Base-by-base conservation (phyloP, 2,888 invertebrate genomes). In the Malachius bipustulatus region DNA sequence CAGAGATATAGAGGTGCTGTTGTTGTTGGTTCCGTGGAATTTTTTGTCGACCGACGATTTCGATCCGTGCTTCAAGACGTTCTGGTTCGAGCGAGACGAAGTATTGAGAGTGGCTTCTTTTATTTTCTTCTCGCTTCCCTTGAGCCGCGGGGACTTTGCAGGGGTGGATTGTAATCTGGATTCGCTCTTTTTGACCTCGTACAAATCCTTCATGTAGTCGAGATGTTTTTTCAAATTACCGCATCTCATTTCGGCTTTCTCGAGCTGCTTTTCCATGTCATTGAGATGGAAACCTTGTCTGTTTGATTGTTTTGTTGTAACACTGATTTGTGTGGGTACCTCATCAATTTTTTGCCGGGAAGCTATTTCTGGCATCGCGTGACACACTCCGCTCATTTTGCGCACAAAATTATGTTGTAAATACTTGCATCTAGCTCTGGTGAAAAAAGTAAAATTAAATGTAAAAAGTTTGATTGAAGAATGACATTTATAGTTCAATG, bases 261-360 rank as follows among this genome's bases (percentile, higher is more conserved):
- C 54, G 11, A 67, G 43, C 41, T 65, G 59, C 37, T 63, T 54
- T 35, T 62, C 63, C 35, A 66, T 59, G 47, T 63, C 66, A 65
- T 35, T 4, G 40, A 44, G 4, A 13, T 9, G n/a, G 11, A 19
- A 35, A 8, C n/a, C 24, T 19, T 19, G n/a, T n/a, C n/a, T n/a
- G n/a, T n/a, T n/a, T n/a, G n/a, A n/a, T n/a, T n/a, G n/a, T n/a
- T n/a, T n/a, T n/a, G n/a, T n/a, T n/a, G n/a, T n/a, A n/a, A n/a
- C n/a, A n/a, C n/a, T n/a, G n/a, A n/a, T n/a, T n/a, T n/a, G n/a
- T n/a, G n/a, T n/a, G n/a, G n/a, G n/a, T n/a, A n/a, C n/a, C n/a
- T n/a, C n/a, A n/a, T n/a, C n/a, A n/a, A n/a, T n/a, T n/a, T n/a
- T n/a, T n/a, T n/a, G n/a, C n/a, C n/a, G n/a, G n/a, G n/a, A n/a